Percentiles rank a stretch among this genome's conserved stretches.
phyloP scores from a whole-genome alignment of 2,113 vertebrate genomes.

The Vulpes vulpes region DNA sequence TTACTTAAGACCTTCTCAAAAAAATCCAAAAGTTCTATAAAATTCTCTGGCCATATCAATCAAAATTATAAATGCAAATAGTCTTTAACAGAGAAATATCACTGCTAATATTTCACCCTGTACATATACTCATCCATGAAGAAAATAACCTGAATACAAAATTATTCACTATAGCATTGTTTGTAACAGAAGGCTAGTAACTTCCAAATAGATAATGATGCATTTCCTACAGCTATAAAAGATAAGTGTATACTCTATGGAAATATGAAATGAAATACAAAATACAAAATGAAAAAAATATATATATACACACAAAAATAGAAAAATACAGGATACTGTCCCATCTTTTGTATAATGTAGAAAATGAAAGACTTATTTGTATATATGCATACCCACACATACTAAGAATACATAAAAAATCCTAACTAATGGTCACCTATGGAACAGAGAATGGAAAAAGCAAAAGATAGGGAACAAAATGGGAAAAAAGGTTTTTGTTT shows the following conservation, averaged over 20 bases:
- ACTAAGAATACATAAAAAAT: neutral
- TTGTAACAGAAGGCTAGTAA: neutral
- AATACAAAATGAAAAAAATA: neutral
- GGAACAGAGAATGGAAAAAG: neutral
- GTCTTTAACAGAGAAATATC: neutral
- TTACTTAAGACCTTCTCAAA: neutral
- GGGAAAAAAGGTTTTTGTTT: neutral
- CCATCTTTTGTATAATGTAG: neutral
- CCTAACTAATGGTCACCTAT: neutral
- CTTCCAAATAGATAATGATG: neutral
- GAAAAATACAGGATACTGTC: neutral
- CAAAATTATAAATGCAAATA: slow-evolving; percentile 26
- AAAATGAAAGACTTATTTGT: neutral
- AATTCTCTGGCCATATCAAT: neutral
- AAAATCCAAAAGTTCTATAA: neutral
- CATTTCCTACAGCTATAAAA: neutral
- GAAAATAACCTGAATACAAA: neutral
- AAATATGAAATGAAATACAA: neutral
- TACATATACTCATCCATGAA: neutral
- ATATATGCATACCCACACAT: neutral
- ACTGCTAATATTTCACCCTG: neutral
- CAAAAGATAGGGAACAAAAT: neutral
- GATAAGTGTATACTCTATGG: neutral
- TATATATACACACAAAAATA: neutral
- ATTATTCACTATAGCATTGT: neutral